Evolutionary conservation across 2,113 vertebrate genomes (phyloP).

Genomic region (Notarius lentiginosus): DNA sequence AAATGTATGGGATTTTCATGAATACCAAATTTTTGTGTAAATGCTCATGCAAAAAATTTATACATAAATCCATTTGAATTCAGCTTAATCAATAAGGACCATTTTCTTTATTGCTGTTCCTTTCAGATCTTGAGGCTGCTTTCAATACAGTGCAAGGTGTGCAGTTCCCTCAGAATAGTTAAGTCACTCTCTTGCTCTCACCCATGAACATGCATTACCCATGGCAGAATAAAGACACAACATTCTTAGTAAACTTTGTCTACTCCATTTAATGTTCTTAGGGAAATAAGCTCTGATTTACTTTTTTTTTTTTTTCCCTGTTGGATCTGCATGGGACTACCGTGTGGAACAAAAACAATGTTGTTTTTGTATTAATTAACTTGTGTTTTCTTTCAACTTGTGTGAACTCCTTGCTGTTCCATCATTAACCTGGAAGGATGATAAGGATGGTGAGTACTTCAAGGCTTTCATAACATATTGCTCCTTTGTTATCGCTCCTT

Average conservation of each 20-base stretch:
- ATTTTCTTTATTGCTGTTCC: slow-evolving; percentile 13
- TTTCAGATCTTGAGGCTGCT: slow-evolving; percentile 1
- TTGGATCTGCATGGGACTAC: background rate
- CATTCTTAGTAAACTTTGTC: slow-evolving; percentile 35
- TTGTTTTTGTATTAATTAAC: background rate
- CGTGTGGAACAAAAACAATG: background rate
- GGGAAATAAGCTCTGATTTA: slow-evolving; percentile 58
- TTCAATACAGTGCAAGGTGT: slow-evolving; percentile 64
- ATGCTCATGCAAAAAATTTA: background rate
- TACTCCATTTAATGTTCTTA: slow-evolving; percentile 56
- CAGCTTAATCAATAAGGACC: background rate
- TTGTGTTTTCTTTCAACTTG: no score
- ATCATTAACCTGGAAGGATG: background rate
- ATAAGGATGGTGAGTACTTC: no score
- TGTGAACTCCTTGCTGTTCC: background rate
- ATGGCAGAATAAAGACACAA: slow-evolving; percentile 74
- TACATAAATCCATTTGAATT: background rate
- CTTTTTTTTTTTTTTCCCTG: slow-evolving; percentile 32
- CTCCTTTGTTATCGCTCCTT: no score
- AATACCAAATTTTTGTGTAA: no score
- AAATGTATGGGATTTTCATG: background rate
- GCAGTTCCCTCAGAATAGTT: no score
- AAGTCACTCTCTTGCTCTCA: slow-evolving; percentile 74
- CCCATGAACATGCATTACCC: slow-evolving; percentile 80
- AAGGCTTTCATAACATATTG: no score